phyloP scores from a whole-genome alignment of 2,797 vertebrate genomes.

The Darevskia mixta region DNA sequence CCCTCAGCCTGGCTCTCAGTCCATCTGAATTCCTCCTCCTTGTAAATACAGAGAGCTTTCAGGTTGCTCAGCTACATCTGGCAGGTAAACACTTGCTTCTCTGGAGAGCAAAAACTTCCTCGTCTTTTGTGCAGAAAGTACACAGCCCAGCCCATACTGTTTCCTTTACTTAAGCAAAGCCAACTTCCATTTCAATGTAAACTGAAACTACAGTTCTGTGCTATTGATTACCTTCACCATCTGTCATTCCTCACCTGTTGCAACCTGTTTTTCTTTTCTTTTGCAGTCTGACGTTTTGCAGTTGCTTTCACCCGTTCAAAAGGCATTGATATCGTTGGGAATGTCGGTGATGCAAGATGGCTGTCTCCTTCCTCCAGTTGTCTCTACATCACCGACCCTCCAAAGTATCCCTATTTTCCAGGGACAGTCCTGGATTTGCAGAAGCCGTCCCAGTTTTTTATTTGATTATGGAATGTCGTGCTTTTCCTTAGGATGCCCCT shows the following conservation, averaged over 20 bases:
- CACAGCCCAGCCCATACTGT: background rate
- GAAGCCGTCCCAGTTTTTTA: too few species aligned
- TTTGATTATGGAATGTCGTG: too few species aligned
- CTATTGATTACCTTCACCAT: background rate
- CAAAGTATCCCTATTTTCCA: too few species aligned
- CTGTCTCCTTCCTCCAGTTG: too few species aligned
- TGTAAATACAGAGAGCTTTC: constrained; percentile 15
- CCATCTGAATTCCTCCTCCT: background rate
- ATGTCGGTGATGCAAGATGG: too few species aligned
- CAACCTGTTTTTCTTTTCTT: background rate
- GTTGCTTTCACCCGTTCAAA: background rate
- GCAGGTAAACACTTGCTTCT: constrained; percentile 45
- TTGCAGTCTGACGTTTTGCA: background rate
- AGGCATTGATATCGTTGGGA: too few species aligned
- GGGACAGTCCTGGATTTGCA: too few species aligned
- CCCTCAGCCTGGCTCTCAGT: background rate
- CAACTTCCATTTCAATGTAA: background rate
- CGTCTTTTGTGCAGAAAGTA: background rate
- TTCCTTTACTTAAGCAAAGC: accelerated
- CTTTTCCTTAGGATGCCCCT: too few species aligned
- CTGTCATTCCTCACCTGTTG: too few species aligned
- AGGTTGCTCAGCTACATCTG: constrained; percentile 60
- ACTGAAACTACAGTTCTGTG: background rate
- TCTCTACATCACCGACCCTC: too few species aligned
- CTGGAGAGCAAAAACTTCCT: background rate